These are phyloP conservation scores for Exephanes ischioxanthus DNA, from an alignment of 2,888 invertebrate species.

Conservation along the genomic window DNA sequence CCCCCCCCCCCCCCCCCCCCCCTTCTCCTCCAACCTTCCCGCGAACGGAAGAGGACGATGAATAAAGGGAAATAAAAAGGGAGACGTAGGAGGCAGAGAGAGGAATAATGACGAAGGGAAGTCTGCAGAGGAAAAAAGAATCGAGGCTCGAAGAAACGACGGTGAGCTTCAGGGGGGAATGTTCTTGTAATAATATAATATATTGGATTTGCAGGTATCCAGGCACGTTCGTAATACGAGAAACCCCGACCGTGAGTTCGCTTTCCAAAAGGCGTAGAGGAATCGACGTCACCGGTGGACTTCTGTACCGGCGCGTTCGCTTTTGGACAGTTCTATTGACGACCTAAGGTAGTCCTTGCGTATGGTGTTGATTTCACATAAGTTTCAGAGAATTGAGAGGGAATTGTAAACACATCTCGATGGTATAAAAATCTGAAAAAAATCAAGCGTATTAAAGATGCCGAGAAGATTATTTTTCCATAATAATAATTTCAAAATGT, in stretches of 20 bases:
- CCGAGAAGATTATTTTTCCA: no score
- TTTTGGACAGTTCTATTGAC: constrained; percentile 59
- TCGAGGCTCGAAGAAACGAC: constrained; percentile 24
- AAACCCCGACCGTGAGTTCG: constrained; percentile 56
- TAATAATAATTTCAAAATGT: no score
- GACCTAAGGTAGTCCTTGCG: constrained; percentile 3
- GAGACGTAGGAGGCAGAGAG: constrained; percentile 65
- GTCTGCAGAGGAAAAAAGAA: constrained; percentile 17
- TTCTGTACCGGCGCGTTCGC: constrained; percentile 23
- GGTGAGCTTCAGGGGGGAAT: constrained; percentile 2
- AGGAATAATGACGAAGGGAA: constrained; percentile 72
- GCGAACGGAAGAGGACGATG: constrained; percentile 59
- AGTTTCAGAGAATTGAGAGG: no score
- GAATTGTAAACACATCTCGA: no score
- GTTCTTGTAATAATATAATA: constrained; percentile 67
- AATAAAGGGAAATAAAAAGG: constrained; percentile 65
- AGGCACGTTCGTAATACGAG: constrained; percentile 79
- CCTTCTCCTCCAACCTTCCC: not conserved
- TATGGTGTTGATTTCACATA: no score
- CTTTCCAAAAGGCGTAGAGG: constrained; percentile 12
- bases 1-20: constrained; percentile 41
- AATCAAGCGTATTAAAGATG: no score
- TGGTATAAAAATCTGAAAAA: no score
- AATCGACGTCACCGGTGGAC: constrained; percentile 1
- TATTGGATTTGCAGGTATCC: constrained; percentile 82